Conservation (phyloP, 2,888 invertebrate genomes). For the Andrena chrysosceles region DNA sequence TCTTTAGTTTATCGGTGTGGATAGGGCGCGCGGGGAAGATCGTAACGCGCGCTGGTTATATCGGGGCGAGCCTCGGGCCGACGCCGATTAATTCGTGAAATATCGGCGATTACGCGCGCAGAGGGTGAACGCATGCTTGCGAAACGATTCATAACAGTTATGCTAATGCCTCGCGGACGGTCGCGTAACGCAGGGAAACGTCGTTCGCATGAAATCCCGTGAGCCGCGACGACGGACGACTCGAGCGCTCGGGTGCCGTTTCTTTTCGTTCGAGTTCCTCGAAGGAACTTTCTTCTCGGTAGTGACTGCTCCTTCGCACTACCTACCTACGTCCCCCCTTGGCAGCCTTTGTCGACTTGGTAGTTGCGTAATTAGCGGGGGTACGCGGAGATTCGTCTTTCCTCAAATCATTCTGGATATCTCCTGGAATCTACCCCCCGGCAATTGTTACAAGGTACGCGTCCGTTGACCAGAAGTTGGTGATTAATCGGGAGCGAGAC, state of each 20-base stretch:
- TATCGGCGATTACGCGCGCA: constrained; percentile 48
- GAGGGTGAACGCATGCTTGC: constrained; percentile 43
- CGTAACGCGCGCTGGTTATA: constrained; percentile 23
- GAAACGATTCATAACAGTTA: constrained; percentile 55
- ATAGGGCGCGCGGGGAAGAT: not conserved
- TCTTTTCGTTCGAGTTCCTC: constrained; percentile 31
- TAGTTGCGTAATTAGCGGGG: not conserved
- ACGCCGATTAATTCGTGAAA: constrained; percentile 64
- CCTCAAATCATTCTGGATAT: not conserved
- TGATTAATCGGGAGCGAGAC: constrained; percentile 11
- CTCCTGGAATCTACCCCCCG: not conserved
- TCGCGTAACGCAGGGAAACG: constrained; percentile 54
- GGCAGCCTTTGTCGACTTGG: not conserved
- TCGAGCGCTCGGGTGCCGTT: constrained; percentile 37
- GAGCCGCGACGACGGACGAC: constrained; percentile 33
- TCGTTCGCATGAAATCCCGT: constrained; percentile 52
- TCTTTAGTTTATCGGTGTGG: constrained; percentile 30
- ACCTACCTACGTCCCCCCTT: constrained; percentile 9
- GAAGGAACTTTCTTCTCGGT: constrained; percentile 40
- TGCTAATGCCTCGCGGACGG: constrained; percentile 40
- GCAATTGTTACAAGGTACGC: not conserved
- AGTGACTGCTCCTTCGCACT: not conserved
- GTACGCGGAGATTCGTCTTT: not conserved
- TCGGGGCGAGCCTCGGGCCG: constrained; percentile 46
- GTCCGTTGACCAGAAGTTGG: not conserved